phyloP scores from a whole-genome alignment of 2,888 invertebrate species.

The Desoria tigrina region DNA sequence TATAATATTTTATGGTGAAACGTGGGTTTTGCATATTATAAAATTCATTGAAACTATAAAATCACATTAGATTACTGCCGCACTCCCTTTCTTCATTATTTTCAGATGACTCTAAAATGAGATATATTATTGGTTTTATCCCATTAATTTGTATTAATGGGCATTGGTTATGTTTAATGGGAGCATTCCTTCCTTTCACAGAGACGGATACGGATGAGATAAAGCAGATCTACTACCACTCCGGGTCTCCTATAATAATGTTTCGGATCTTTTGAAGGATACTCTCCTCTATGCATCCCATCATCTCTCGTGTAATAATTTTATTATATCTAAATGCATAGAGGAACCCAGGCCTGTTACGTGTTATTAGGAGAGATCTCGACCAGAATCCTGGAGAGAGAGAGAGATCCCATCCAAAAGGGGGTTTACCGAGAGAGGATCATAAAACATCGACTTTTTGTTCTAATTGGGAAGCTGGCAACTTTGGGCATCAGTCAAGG shows the following conservation, averaged over 20 bases:
- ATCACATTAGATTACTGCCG: slow-evolving; percentile 13
- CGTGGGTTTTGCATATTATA: not conserved
- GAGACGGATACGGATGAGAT: too few relatives aligned
- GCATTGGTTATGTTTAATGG: slow-evolving; percentile 20
- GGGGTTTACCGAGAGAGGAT: not conserved
- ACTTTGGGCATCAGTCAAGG: slow-evolving; percentile 11
- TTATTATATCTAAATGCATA: too few relatives aligned
- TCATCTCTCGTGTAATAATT: too few relatives aligned
- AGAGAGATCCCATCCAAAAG: too few relatives aligned
- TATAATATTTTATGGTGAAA: not conserved
- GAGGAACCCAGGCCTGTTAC: too few relatives aligned
- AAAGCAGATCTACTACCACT: too few relatives aligned
- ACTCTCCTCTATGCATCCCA: too few relatives aligned
- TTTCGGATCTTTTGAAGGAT: too few relatives aligned
- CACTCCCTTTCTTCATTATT: slow-evolving; percentile 23
- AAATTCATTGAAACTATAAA: slow-evolving; percentile 17
- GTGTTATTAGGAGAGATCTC: too few relatives aligned
- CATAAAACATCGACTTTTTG: slow-evolving; percentile 7
- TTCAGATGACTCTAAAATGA: slow-evolving; percentile 25
- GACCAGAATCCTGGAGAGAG: too few relatives aligned
- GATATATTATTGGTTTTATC: slow-evolving; percentile 28
- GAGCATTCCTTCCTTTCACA: slow-evolving; percentile 22
- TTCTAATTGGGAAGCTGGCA: slow-evolving; percentile 6
- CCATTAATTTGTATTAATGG: slow-evolving; percentile 28
- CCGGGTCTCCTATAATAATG: too few relatives aligned